Evolutionary conservation across 2,797 vertebrate species (phyloP).

Genomic region (Paramormyrops hopkinsi): DNA sequence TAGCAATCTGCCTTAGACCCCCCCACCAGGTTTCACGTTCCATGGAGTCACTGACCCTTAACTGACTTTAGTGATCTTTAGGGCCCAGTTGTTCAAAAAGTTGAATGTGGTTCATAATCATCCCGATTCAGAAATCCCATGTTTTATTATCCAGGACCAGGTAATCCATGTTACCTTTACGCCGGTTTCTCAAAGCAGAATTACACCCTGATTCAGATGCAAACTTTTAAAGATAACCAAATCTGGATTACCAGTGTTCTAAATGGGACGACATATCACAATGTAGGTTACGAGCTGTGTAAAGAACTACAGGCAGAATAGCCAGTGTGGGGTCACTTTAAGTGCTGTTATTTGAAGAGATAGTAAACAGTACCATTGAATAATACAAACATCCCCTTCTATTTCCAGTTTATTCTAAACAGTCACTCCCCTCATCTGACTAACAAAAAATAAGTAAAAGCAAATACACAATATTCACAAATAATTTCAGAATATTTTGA

Average conservation of each 20-base stretch:
- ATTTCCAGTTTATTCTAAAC: neutral
- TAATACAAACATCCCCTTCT: neutral
- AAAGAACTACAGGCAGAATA: neutral
- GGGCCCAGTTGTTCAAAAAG: neutral
- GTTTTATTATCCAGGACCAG: neutral
- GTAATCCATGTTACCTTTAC: neutral
- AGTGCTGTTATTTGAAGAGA: neutral
- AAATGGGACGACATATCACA: neutral
- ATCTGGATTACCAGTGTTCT: neutral
- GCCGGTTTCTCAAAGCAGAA: neutral
- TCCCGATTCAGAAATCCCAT: neutral
- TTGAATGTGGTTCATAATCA: neutral
- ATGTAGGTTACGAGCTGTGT: neutral
- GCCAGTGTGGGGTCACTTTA: neutral
- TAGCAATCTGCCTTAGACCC: conserved; percentile 21
- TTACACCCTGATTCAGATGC: neutral
- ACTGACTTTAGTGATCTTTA: neutral
- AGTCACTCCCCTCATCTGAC: neutral
- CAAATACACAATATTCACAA: neutral
- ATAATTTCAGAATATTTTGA: neutral
- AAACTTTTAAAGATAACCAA: neutral
- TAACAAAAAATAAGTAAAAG: neutral
- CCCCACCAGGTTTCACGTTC: neutral
- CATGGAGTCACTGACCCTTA: conserved; percentile 16
- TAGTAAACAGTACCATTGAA: neutral